Evolutionary conservation across 1,140 invertebrate species (phyloP).

Genomic region (Brachionus manjavacas): DNA sequence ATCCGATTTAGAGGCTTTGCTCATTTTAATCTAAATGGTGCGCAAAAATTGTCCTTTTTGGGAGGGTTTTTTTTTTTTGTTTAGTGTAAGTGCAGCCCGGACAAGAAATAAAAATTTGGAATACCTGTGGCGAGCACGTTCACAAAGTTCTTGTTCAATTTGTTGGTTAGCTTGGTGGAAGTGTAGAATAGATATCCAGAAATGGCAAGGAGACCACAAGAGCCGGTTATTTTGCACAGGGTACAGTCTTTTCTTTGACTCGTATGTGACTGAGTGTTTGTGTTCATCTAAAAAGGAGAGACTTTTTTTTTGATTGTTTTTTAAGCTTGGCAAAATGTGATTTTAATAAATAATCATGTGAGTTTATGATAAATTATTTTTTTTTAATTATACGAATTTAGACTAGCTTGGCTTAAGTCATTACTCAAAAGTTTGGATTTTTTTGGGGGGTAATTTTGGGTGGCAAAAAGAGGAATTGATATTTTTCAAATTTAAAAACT

Average conservation of each 20-base stretch:
- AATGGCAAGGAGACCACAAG: constrained; percentile 12
- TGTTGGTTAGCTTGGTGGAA: neutral
- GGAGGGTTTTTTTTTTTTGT: neutral
- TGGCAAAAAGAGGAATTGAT: too few species aligned
- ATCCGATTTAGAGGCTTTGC: neutral
- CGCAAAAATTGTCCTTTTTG: neutral
- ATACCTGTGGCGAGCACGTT: constrained; percentile 33
- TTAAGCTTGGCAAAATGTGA: neutral
- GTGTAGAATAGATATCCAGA: constrained; percentile 23
- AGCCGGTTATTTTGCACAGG: constrained; percentile 21
- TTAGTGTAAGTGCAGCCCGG: neutral
- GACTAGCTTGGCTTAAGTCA: neutral
- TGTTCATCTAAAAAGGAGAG: neutral
- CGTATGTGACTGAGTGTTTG: neutral
- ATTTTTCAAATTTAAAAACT: too few species aligned
- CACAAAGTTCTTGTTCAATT: neutral
- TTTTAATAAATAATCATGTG: neutral
- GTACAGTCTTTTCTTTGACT: constrained; percentile 32
- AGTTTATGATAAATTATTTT: neutral
- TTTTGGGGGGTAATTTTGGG: too few species aligned
- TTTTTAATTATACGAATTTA: neutral
- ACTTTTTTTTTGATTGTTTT: neutral
- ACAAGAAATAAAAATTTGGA: neutral
- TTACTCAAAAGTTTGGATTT: neutral
- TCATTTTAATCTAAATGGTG: constrained; percentile 15